A percentile compares a stretch with the other conserved stretches of the same genome.
These are phyloP conservation scores for Spea multiplicata DNA, from an alignment of 2,113 vertebrate genomes.

Conservation along the genomic window DNA sequence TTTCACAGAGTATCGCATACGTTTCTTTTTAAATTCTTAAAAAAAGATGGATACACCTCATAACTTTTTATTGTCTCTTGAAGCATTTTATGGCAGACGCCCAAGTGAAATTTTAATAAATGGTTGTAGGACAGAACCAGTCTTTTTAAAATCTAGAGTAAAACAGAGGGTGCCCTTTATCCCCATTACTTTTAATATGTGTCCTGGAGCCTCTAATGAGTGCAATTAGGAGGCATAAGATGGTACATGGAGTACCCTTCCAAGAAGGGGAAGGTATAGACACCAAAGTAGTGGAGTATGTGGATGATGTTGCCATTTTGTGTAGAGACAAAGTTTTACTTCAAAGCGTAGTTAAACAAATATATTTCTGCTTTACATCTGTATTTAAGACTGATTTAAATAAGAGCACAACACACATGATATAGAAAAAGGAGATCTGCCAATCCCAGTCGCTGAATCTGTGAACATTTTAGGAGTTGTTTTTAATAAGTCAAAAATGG, in stretches of 20 bases:
- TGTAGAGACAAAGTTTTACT: background rate
- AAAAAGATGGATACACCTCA: background rate
- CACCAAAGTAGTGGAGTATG: background rate
- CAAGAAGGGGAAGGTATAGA: background rate
- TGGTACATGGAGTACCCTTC: background rate
- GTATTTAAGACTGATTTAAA: too few relatives aligned
- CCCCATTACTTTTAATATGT: background rate
- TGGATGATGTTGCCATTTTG: background rate
- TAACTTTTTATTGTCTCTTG: background rate
- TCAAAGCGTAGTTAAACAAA: background rate
- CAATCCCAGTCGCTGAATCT: too few relatives aligned
- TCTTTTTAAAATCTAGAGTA: too few relatives aligned
- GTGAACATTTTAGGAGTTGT: too few relatives aligned
- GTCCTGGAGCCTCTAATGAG: background rate
- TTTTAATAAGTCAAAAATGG: too few relatives aligned
- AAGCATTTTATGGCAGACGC: background rate
- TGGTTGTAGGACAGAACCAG: background rate
- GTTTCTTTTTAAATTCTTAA: background rate
- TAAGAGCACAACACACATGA: too few relatives aligned
- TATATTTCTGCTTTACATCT: background rate
- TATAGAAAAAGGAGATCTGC: too few relatives aligned
- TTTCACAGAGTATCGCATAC: too few relatives aligned
- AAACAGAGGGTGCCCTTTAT: too few relatives aligned
- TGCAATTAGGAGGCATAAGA: background rate
- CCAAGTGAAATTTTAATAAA: background rate